Evolutionary conservation across 2,888 invertebrate genomes (phyloP), one percentile per base, ranked within the genome.

Genomic region (Orthonevra nobilis): DNA sequence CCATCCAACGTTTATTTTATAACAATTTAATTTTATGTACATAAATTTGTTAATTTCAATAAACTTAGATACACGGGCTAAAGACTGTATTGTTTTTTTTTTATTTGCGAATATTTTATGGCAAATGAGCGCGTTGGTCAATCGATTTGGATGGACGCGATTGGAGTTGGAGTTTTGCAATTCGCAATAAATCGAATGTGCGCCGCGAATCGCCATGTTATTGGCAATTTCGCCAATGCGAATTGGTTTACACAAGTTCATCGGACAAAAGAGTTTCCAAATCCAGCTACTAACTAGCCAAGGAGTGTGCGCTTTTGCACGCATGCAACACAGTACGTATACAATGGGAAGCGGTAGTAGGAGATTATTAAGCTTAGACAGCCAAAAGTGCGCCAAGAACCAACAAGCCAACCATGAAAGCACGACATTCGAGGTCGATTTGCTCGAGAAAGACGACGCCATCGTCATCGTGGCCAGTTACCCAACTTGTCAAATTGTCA

Each of bases 401-500:
- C 10, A 52, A 64, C 58, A 36, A 64, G 28, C 40, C 52, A 68
- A 48, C 23, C 46, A 30, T 48, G 48, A 17, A 28, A 30, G n/a
- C 2, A 12, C 19, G n/a, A 4, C 20, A 42, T 15, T 58, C 50
- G 63, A 64, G 75, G 75, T 75, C 75, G 48, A 50, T 54, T 28
- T 40, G 40, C 1, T 14, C 14, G n/a, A 14, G 40, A 14, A 12
- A 15, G 50, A 2, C 50, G 50, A 34, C 73, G 58, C 60, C 48
- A 60, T 12, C 9, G n/a, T 5, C 23, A 23, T 12, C 28, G 14
- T 32, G 60, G 40, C 64, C 79, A 61, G 66, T 79, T 79, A 64
- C 66, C 20, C 79, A 73, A 79, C 73, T 56, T 79, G 73, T 79
- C 79, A 79, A 68, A 60, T 60, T 79, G 79, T 79, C 79, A 79